Evolutionary conservation across 2,888 invertebrate genomes (phyloP), one percentile per base, ranked within the genome.

Genomic region (Idaea straminata): DNA sequence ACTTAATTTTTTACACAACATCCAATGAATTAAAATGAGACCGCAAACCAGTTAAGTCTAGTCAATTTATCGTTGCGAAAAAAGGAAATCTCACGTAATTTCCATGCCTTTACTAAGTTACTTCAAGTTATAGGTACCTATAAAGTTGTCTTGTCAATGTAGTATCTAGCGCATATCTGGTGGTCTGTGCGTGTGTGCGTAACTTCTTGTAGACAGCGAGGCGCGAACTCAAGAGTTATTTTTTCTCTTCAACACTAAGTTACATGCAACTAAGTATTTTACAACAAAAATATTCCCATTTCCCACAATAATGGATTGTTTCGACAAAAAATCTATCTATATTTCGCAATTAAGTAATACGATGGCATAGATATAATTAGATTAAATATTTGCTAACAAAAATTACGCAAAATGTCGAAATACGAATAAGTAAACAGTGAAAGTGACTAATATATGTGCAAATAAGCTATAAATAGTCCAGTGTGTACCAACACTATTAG

Each of bases 21-120:
- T 47, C 3, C 34, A 60, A 63, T 66, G 57, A 66, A 68, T 68
- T 72, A 34, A 69, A 67, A 66, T 64, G 63, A 59, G 58, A 65
- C 67, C 68, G 70, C 61, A 68, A 70, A 68, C 66, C 66, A 64
- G 68, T 61, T 69, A 68, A 76, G 66, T 72, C 72, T 66, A 64
- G 67, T 68, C 70, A 72, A 77, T 76, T 47, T 47, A 62, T 60
- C 68, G 74, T 81, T 81, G 77, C 81, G 80, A 81, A 81, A 81
- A 80, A 80, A 71, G 81, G 77, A 80, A 79, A 81, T 78, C 78
- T 76, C 77, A 76, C 78, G 76, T 80, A 79, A 80, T 80, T 77
- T 77, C 78, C 79, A 80, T 72, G 63, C 59, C 64, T 47, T 10
- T 47, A 13, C 47, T 7, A 47, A 47, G 47, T 47, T 47, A 47